These are phyloP conservation scores for Aldrovandia affinis DNA, from an alignment of 2,797 vertebrate genomes.

Conservation along the genomic window DNA sequence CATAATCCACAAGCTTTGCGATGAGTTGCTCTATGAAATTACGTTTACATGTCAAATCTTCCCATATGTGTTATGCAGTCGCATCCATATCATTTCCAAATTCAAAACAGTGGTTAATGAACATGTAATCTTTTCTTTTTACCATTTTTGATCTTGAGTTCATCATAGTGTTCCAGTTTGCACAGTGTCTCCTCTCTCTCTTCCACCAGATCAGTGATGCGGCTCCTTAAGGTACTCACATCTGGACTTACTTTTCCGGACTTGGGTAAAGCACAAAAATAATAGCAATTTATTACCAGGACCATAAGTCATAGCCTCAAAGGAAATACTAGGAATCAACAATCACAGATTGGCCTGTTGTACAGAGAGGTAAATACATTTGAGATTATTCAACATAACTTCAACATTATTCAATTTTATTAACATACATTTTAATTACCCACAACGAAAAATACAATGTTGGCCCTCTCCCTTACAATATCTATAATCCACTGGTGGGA, in stretches of 20 bases:
- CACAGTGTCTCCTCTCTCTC: conserved; percentile 79
- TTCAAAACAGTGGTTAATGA: not conserved
- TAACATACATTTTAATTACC: not conserved
- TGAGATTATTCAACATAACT: too few species aligned
- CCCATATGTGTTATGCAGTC: not conserved
- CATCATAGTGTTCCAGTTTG: conserved; percentile 77
- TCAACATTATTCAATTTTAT: too few species aligned
- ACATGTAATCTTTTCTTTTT: conserved; percentile 22
- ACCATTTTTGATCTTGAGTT: conserved; percentile 82
- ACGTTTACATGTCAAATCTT: not conserved
- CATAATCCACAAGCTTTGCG: conserved; percentile 83
- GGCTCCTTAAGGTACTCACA: conserved; percentile 66
- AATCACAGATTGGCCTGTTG: not conserved
- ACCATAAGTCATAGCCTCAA: not conserved
- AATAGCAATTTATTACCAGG: not conserved
- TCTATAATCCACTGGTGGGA: not conserved
- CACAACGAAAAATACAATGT: not conserved
- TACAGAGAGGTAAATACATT: not conserved
- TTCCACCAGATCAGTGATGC: conserved; percentile 75
- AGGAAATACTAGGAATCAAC: not conserved
- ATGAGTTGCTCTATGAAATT: conserved; percentile 76
- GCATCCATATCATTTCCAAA: not conserved
- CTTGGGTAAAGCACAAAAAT: conserved; percentile 56
- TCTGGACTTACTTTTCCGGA: conserved; percentile 70
- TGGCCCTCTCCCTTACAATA: not conserved